Percentiles rank a stretch among this genome's conserved stretches.
phyloP scores from a whole-genome alignment of 2,113 vertebrate genomes.

The Natator depressus region DNA sequence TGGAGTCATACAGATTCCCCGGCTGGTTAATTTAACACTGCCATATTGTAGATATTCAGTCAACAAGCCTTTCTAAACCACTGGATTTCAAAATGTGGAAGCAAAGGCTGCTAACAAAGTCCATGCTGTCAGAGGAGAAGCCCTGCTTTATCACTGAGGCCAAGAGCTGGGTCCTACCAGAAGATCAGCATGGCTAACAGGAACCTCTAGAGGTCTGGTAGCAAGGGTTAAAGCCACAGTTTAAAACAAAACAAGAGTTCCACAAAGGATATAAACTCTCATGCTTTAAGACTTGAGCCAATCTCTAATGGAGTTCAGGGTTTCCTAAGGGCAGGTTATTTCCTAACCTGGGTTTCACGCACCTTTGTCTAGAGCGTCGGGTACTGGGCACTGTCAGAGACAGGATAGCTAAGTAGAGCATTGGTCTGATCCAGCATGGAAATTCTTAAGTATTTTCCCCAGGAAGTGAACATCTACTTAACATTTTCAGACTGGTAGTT shows the following conservation, averaged over 20 bases:
- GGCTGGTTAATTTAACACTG: not conserved
- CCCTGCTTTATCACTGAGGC: not conserved
- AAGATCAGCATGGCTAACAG: too few species aligned
- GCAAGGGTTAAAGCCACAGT: too few species aligned
- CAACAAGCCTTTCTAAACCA: not conserved
- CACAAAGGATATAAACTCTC: not conserved
- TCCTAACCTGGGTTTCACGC: not conserved
- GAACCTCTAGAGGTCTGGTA: too few species aligned
- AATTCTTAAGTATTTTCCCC: not conserved
- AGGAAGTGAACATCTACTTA: not conserved
- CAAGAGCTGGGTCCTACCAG: not conserved
- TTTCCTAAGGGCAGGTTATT: too few species aligned
- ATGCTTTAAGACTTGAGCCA: not conserved
- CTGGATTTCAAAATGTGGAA: not conserved
- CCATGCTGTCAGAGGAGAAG: not conserved
- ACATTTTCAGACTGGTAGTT: not conserved
- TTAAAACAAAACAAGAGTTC: not conserved
- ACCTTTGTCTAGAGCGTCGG: too few species aligned
- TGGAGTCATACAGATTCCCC: not conserved
- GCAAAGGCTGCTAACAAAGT: not conserved
- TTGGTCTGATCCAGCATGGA: not conserved
- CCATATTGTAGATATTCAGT: not conserved
- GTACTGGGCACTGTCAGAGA: too few species aligned
- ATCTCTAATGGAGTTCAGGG: not conserved
- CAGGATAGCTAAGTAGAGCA: not conserved